Evolutionary conservation across 2,888 invertebrate species (phyloP).

Genomic region (Chouioia cunea): DNA sequence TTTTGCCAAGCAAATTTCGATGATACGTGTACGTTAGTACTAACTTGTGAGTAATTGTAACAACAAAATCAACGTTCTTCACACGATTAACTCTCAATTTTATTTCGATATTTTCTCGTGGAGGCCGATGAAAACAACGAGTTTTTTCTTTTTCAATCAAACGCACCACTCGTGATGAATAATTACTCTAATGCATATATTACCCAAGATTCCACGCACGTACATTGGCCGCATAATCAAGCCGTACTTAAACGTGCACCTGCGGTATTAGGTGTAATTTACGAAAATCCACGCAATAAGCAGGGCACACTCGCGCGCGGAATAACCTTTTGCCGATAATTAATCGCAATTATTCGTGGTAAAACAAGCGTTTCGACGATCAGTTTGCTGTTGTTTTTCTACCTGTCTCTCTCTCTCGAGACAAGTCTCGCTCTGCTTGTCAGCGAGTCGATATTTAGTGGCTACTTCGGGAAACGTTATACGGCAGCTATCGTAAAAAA

Average conservation of each 20-base stretch:
- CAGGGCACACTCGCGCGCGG: conserved; percentile 3
- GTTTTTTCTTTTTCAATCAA: too few relatives aligned
- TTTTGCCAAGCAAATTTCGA: background rate
- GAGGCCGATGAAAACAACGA: too few relatives aligned
- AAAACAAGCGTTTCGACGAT: background rate
- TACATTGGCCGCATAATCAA: too few relatives aligned
- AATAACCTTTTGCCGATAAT: conserved; percentile 27
- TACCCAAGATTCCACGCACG: background rate
- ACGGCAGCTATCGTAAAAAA: conserved; percentile 31
- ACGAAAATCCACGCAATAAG: too few relatives aligned
- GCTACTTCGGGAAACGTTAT: conserved; percentile 25
- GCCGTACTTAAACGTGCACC: too few relatives aligned
- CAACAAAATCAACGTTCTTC: background rate
- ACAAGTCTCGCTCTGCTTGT: conserved; percentile 40
- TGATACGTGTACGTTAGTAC: too few relatives aligned
- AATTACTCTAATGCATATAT: conserved; percentile 8
- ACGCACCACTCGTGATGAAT: background rate
- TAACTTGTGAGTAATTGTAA: background rate
- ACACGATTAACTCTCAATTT: background rate
- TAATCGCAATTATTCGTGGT: conserved; percentile 10
- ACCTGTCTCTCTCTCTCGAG: background rate
- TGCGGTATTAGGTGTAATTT: too few relatives aligned
- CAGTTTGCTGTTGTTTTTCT: background rate
- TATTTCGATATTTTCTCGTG: background rate
- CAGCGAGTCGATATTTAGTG: conserved; percentile 38